phyloP scores from a whole-genome alignment of 2,113 vertebrate species.

The Monopterus albus region DNA sequence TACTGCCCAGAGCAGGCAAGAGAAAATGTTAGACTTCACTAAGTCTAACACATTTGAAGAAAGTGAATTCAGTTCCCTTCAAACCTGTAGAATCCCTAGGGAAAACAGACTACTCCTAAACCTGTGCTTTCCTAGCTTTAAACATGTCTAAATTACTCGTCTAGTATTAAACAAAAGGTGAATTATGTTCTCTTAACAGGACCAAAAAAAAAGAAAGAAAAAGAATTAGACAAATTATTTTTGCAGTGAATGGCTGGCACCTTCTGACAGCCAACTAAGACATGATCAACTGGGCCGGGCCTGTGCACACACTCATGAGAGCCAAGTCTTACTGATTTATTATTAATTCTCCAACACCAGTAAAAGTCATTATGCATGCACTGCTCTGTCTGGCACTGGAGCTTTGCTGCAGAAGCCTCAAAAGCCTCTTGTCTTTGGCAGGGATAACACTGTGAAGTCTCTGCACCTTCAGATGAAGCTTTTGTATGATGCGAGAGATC shows the following conservation, averaged over 20 bases:
- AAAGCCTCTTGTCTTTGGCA: constrained; percentile 39
- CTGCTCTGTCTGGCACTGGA: constrained; percentile 18
- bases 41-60: too few species aligned
- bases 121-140: too few species aligned
- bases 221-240: too few species aligned
- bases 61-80: too few species aligned
- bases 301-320: constrained; percentile 36
- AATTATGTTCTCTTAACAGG: too few species aligned
- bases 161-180: too few species aligned
- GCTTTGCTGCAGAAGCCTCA: constrained; percentile 28
- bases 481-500: constrained; percentile 92
- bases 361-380: constrained; percentile 36
- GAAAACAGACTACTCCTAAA: too few species aligned
- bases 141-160: too few species aligned
- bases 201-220: too few species aligned
- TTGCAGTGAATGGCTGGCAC: constrained; percentile 5
- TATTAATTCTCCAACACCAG: not conserved
- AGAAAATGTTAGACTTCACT: too few species aligned
- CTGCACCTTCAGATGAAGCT: constrained; percentile 94
- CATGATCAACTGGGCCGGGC: constrained; percentile 28
- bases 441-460: not conserved
- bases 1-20: too few species aligned
- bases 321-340: not conserved
- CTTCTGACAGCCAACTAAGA: not conserved
- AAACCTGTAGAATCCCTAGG: too few species aligned